Conservation (phyloP, 2,113 vertebrate genomes). For the Percina caprodes region DNA sequence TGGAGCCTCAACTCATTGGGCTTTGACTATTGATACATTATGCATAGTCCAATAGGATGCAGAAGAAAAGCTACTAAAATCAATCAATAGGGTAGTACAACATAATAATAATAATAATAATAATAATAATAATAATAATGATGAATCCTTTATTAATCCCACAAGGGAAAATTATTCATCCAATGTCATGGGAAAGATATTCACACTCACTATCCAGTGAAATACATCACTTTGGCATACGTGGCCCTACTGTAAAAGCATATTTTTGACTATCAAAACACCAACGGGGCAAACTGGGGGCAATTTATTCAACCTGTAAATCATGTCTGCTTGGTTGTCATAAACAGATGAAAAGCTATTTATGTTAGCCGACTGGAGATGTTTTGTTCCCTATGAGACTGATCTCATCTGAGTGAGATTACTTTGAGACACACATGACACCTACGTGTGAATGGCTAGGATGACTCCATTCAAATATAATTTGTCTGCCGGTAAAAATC, state of each 20-base stretch:
- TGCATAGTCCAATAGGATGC: background rate
- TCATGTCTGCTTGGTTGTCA: background rate
- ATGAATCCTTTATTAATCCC: too few species aligned
- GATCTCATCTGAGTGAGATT: conserved; percentile 50
- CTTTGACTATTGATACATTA: conserved; percentile 9
- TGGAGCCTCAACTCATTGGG: background rate
- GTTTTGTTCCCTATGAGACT: conserved; percentile 25
- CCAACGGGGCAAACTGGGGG: background rate
- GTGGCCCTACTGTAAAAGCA: background rate
- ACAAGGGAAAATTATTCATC: background rate
- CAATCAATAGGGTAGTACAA: background rate
- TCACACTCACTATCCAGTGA: background rate
- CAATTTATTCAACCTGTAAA: conserved; percentile 2
- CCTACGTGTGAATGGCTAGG: background rate
- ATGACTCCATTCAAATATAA: conserved; percentile 28
- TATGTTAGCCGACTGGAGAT: conserved; percentile 23
- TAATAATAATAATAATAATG: too few species aligned
- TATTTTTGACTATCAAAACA: background rate
- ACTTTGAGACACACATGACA: conserved; percentile 3
- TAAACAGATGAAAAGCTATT: conserved; percentile 18
- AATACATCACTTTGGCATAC: background rate
- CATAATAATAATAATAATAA: background rate
- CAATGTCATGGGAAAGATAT: background rate
- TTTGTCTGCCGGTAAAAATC: background rate
- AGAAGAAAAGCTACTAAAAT: conserved; percentile 3